phyloP scores from a whole-genome alignment of 1,140 invertebrate species.

The Drosophila burlai region DNA sequence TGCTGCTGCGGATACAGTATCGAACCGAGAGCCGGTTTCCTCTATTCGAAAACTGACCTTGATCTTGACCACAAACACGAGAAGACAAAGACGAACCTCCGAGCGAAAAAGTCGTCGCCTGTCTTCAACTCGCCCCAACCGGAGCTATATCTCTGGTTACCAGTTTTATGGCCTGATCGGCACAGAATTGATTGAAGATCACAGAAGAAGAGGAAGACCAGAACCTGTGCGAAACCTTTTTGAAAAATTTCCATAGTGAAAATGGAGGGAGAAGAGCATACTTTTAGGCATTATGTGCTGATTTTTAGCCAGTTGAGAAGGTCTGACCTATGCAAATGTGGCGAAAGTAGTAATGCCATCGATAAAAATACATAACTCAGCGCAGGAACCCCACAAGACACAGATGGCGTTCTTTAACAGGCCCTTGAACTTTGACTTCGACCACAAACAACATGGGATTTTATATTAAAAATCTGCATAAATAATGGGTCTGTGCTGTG shows the following conservation, averaged over 20 bases:
- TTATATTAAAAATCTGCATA: conserved; percentile 32
- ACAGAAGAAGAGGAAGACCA: background rate
- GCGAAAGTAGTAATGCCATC: background rate
- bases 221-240: conserved; percentile 9
- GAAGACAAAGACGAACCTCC: conserved; percentile 35
- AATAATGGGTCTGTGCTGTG: conserved; percentile 26
- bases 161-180: conserved; percentile 43
- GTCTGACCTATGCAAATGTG: conserved; percentile 19
- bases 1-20: conserved; percentile 47
- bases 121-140: conserved; percentile 20
- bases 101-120: conserved; percentile 23
- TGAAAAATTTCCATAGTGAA: conserved; percentile 25
- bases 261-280: background rate
- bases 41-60: conserved; percentile 54
- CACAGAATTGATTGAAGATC: conserved; percentile 25
- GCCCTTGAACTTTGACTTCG: conserved; percentile 49
- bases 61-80: conserved; percentile 75
- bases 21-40: conserved; percentile 60
- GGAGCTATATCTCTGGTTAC: conserved; percentile 28
- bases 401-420: conserved; percentile 15
- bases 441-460: background rate
- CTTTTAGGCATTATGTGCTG: conserved; percentile 19
- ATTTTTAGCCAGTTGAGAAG: background rate
- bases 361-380: conserved; percentile 1
- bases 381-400: background rate